Percentiles rank a stretch among this genome's conserved stretches.
These are phyloP conservation scores for Cecidostiba fungosa DNA, from an alignment of 2,888 invertebrate genomes.

Conservation along the genomic window DNA sequence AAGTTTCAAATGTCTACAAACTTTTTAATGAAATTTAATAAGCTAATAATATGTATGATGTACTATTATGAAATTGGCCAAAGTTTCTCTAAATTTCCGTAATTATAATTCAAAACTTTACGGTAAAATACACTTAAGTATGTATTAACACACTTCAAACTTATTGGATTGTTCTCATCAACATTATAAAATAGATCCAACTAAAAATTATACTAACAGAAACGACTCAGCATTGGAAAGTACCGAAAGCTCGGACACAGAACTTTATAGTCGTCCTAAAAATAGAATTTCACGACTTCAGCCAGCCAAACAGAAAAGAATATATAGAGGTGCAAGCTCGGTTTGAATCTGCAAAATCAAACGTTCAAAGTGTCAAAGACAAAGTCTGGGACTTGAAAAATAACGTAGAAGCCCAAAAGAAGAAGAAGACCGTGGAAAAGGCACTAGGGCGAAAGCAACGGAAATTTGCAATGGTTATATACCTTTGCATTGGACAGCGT, in stretches of 20 bases:
- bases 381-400: slow-evolving; percentile 4
- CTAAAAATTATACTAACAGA: too few species aligned
- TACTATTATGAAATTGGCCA: not conserved
- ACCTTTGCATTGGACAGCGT: too few species aligned
- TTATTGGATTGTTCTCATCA: not conserved
- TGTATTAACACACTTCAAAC: not conserved
- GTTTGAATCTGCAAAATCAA: not conserved
- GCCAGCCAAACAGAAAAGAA: not conserved
- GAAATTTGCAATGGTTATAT: too few species aligned
- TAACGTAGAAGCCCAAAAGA: not conserved
- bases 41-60: not conserved
- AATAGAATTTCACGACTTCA: not conserved
- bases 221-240: too few species aligned
- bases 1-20: not conserved
- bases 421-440: not conserved
- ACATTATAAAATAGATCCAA: not conserved
- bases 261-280: slow-evolving; percentile 1
- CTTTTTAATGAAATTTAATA: not conserved
- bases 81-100: slow-evolving; percentile 18
- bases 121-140: not conserved
- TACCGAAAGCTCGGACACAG: not conserved
- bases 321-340: not conserved
- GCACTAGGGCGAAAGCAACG: not conserved
- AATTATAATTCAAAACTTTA: slow-evolving; percentile 26
- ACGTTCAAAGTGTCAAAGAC: slow-evolving; percentile 20